Evolutionary conservation across 2,113 vertebrate genomes (phyloP).

Genomic region (Scartelaos histophorus): DNA sequence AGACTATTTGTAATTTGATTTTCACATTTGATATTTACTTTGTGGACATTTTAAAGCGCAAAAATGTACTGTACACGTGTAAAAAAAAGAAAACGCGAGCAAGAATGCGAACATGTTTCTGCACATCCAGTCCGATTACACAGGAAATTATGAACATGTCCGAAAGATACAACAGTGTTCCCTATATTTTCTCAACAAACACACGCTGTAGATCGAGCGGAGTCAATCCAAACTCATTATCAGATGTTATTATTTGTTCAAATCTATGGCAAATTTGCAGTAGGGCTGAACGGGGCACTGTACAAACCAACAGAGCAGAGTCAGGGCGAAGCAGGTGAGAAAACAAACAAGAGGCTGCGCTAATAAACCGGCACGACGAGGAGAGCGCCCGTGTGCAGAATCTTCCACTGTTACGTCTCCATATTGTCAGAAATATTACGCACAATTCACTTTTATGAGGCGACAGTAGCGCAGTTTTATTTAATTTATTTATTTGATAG

Average conservation of each 20-base stretch:
- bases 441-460: too few relatives aligned
- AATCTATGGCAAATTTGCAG: constrained; percentile 1
- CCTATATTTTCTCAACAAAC: neutral
- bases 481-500: too few relatives aligned
- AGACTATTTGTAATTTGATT: too few relatives aligned
- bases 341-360: constrained; percentile 1
- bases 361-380: neutral
- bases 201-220: neutral
- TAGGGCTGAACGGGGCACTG: neutral
- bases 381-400: neutral
- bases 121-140: neutral
- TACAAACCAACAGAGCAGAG: neutral
- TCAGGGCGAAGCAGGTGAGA: neutral
- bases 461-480: too few relatives aligned
- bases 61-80: too few relatives aligned
- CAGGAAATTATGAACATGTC: neutral
- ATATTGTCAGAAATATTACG: too few relatives aligned
- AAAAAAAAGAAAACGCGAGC: neutral
- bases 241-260: constrained; percentile 2
- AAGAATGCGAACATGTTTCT: neutral
- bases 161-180: neutral
- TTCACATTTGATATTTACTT: too few relatives aligned
- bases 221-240: neutral
- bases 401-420: neutral
- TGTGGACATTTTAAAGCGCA: too few relatives aligned